Base-by-base conservation (phyloP, 2,888 invertebrate species). In the Pteria penguin region DNA sequence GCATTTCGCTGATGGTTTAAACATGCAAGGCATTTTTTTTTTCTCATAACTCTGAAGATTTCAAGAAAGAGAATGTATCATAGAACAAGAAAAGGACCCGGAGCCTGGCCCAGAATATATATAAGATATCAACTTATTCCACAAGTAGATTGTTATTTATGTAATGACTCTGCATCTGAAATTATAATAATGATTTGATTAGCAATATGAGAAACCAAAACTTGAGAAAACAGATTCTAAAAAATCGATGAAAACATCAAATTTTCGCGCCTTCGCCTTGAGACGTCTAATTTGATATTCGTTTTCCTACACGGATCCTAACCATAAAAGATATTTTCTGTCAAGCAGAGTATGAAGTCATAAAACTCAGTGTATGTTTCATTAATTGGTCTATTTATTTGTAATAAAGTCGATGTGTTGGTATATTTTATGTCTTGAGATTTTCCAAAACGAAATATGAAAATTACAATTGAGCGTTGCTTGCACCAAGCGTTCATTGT, bases 1-100 rank as follows among this genome's bases (percentile, higher is more conserved):
- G 76, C 73, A 73, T 72, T 27, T 63, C 72, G 73, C 55, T 77
- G 73, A 77, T 73, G 69, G 68, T 62, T 69, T 69, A 62, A 63
- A 72, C 76, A 77, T 60, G 24, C 69, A 57, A 8, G 45, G 45
- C 8, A 45, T 45, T 18, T 45, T 45, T 45, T 45, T 18, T 45
- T 18, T 8, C 45, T n/a, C n/a, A n/a, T n/a, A n/a, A n/a, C n/a
- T n/a, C n/a, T n/a, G n/a, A n/a, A n/a, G n/a, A n/a, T n/a, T n/a
- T n/a, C n/a, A n/a, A n/a, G n/a, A n/a, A n/a, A n/a, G n/a, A n/a
- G n/a, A n/a, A n/a, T n/a, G n/a, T n/a, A n/a, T n/a, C n/a, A n/a
- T n/a, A n/a, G n/a, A n/a, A n/a, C n/a, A n/a, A n/a, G n/a, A n/a
- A n/a, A n/a, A n/a, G n/a, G n/a, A n/a, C n/a, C n/a, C n/a, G n/a